Evolutionary conservation across 2,113 vertebrate species (phyloP).

Genomic region (Bettongia penicillata): DNA sequence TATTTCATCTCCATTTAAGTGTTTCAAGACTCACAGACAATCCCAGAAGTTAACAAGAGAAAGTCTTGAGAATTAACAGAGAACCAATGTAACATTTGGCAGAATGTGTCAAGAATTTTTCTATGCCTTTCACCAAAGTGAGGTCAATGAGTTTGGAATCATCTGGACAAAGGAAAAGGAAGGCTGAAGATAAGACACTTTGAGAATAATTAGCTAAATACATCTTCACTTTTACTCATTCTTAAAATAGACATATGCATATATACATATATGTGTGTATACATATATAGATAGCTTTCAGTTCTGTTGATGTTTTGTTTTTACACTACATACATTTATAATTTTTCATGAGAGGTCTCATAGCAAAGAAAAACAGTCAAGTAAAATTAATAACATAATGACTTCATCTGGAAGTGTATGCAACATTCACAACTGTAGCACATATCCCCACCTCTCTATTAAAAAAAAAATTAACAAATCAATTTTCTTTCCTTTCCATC

Average conservation of each 20-base stretch:
- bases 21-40: not conserved
- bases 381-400: not conserved
- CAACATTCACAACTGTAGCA: not conserved
- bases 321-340: not conserved
- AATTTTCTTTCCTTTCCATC: not conserved
- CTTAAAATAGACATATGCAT: not conserved
- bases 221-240: not conserved
- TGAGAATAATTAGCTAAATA: not conserved
- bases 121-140: not conserved
- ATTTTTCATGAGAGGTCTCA: not conserved
- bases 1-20: not conserved
- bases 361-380: not conserved
- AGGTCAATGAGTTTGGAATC: not conserved
- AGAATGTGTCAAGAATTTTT: not conserved
- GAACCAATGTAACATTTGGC: not conserved
- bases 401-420: not conserved
- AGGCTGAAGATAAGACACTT: not conserved
- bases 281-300: not conserved
- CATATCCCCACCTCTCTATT: not conserved
- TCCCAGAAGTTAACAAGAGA: slow-evolving; percentile 18
- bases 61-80: not conserved
- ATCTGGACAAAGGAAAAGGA: not conserved
- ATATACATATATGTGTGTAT: not conserved
- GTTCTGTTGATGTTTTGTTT: not conserved
- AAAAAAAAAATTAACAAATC: not conserved